Conservation (phyloP, 2,113 vertebrate genomes). For the Rhadina sibilatrix region DNA sequence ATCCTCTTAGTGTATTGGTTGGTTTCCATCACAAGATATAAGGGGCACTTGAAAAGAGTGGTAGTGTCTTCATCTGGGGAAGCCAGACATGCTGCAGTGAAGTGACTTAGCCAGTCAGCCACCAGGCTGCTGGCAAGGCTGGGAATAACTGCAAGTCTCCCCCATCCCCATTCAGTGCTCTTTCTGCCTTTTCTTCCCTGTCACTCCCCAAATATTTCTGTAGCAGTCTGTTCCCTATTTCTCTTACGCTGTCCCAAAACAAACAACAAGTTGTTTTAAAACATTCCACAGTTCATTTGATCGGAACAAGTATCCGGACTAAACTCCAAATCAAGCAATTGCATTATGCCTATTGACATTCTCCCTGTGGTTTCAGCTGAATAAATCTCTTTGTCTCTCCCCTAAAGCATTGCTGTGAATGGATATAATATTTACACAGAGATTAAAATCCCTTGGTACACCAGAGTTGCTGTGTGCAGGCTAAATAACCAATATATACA, state of each 20-base stretch:
- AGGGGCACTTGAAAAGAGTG: not conserved
- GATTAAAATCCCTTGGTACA: conserved; percentile 47
- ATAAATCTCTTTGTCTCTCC: conserved; percentile 59
- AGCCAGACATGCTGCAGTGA: not conserved
- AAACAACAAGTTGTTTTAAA: conserved; percentile 32
- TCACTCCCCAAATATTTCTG: conserved; percentile 25
- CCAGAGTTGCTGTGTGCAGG: not conserved
- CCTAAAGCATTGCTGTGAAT: conserved; percentile 33
- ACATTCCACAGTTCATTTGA: conserved; percentile 60
- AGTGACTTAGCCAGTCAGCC: not conserved
- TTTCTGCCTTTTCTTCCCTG: not conserved
- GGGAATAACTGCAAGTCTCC: not conserved
- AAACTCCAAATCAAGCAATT: conserved; percentile 61
- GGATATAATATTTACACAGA: conserved; percentile 55
- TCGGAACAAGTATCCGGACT: conserved; percentile 15
- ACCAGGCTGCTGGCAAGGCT: not conserved
- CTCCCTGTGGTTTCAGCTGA: conserved; percentile 63
- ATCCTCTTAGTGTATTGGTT: not conserved
- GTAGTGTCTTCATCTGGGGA: not conserved
- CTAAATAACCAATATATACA: conserved; percentile 48
- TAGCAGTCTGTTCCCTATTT: not conserved
- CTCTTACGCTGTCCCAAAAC: conserved; percentile 28
- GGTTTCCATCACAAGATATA: not conserved
- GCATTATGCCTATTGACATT: conserved; percentile 49
- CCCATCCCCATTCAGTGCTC: not conserved